A percentile compares a stretch with the other conserved stretches of the same genome.
These are phyloP conservation scores for Tipula helvola DNA, from an alignment of 2,888 invertebrate genomes.

Conservation along the genomic window DNA sequence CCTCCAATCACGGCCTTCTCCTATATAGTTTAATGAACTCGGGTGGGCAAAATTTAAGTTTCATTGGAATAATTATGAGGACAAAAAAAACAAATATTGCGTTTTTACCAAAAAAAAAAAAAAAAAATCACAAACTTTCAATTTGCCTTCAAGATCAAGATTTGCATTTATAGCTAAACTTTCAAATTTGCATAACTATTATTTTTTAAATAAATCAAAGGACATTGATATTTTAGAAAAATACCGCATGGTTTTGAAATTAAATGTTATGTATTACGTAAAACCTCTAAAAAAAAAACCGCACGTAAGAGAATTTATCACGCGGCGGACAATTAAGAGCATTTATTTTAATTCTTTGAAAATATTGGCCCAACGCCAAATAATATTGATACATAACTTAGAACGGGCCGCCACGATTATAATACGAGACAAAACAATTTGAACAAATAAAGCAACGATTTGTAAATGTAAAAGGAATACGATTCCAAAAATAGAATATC, in stretches of 20 bases:
- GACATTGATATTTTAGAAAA: not conserved
- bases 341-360: slow-evolving; percentile 7
- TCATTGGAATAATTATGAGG: not conserved
- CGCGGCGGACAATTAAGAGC: not conserved
- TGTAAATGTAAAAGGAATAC: not conserved
- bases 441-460: not conserved
- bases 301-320: not conserved
- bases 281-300: not conserved
- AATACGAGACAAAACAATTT: not conserved
- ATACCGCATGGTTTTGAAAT: not conserved
- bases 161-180: not conserved
- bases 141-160: not conserved
- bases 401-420: not conserved
- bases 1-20: not conserved
- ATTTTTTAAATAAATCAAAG: not conserved
- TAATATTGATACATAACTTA: not conserved
- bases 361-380: slow-evolving; percentile 11
- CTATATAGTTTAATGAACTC: not conserved
- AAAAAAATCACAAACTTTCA: not conserved
- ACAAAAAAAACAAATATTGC: not conserved
- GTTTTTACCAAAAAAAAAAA: not conserved
- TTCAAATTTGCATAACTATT: not conserved
- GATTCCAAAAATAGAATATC: not conserved
- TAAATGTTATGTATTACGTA: not conserved
- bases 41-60: not conserved